Evolutionary conservation across 2,888 invertebrate species (phyloP).

Genomic region (Drosophila bunnanda): DNA sequence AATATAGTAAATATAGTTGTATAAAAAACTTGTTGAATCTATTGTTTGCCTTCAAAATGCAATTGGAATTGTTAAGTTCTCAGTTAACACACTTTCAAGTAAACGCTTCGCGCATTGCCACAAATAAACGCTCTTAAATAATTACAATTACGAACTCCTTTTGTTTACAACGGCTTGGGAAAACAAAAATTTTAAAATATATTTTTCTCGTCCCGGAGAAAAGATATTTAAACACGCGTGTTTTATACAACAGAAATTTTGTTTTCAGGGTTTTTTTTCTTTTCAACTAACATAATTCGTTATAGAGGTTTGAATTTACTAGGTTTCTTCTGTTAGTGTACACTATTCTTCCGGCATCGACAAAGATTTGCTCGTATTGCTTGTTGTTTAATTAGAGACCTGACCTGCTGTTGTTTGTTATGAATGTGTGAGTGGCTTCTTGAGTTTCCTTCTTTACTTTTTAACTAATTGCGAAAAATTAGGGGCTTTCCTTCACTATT

Average conservation of each 20-base stretch:
- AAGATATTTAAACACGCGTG: constrained; percentile 44
- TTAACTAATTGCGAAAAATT: constrained; percentile 54
- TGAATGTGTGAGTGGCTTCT: constrained; percentile 39
- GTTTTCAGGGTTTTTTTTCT: constrained; percentile 14
- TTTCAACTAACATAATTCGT: constrained; percentile 67
- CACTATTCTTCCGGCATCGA: constrained; percentile 28
- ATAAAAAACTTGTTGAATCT: constrained; percentile 27
- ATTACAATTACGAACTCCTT: constrained; percentile 31
- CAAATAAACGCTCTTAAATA: constrained; percentile 34
- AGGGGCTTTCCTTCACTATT: constrained; percentile 38
- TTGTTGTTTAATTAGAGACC: constrained; percentile 26
- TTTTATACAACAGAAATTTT: constrained; percentile 32
- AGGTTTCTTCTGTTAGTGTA: constrained; percentile 47
- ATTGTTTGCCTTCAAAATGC: constrained; percentile 41
- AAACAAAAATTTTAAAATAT: constrained; percentile 34
- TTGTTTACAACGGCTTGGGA: constrained; percentile 21
- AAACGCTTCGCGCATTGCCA: constrained; percentile 25
- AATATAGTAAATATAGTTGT: background rate
- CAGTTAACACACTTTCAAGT: constrained; percentile 9
- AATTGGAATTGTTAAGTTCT: constrained; percentile 45
- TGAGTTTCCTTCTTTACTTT: constrained; percentile 27
- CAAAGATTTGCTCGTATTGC: constrained; percentile 39
- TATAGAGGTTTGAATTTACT: constrained; percentile 62
- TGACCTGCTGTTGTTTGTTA: constrained; percentile 23
- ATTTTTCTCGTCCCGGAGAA: constrained; percentile 29